Evolutionary conservation across 2,113 vertebrate species (phyloP).

Genomic region (Hipposideros armiger): DNA sequence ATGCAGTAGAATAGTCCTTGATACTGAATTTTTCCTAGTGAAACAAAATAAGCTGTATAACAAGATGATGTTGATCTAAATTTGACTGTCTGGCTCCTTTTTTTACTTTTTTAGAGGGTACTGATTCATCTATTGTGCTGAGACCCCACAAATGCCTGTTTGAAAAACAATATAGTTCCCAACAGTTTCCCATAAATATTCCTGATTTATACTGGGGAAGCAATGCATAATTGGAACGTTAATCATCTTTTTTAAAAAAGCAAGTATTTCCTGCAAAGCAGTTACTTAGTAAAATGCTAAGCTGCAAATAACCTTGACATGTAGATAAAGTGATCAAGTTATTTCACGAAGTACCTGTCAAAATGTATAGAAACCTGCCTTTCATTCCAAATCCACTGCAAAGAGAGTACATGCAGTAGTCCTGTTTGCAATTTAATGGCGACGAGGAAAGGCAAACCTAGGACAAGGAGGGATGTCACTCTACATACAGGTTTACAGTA

Average conservation of each 20-base stretch:
- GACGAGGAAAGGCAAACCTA: conserved; percentile 66
- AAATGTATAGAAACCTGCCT: conserved; percentile 57
- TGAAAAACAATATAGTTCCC: conserved; percentile 69
- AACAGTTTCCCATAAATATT: conserved; percentile 66
- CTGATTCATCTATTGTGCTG: conserved; percentile 63
- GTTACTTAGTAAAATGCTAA: conserved; percentile 81
- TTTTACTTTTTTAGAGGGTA: conserved; percentile 63
- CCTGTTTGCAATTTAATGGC: conserved; percentile 54
- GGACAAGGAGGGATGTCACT: conserved; percentile 67
- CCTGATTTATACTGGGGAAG: conserved; percentile 77
- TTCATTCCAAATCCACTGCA: conserved; percentile 68
- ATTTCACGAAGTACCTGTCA: conserved; percentile 59
- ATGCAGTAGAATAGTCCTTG: conserved; percentile 65
- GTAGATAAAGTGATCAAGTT: conserved; percentile 23
- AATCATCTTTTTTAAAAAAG: conserved; percentile 65
- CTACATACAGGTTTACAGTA: conserved; percentile 81
- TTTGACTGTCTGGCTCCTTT: conserved; percentile 29
- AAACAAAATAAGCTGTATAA: conserved; percentile 74
- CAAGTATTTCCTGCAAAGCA: conserved; percentile 71
- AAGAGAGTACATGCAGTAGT: conserved; percentile 58
- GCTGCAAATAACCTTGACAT: conserved; percentile 59
- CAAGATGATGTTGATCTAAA: conserved; percentile 60
- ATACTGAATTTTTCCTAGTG: conserved; percentile 53
- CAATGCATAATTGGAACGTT: conserved; percentile 71
- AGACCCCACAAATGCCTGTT: conserved; percentile 70